phyloP scores from a whole-genome alignment of 1,140 invertebrate genomes.

The Drosophila suzukii region DNA sequence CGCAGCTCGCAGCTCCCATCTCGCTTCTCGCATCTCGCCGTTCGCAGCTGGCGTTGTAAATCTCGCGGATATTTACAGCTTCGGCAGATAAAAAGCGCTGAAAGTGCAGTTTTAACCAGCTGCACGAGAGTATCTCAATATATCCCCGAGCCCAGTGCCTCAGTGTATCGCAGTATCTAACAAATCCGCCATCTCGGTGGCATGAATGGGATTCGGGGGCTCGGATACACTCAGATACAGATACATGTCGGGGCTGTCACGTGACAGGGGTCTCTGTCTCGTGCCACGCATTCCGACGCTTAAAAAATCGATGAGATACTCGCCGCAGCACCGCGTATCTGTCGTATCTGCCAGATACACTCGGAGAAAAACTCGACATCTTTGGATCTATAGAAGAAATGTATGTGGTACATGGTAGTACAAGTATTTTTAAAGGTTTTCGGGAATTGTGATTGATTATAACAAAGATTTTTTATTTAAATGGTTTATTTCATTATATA shows the following conservation, averaged over 20 bases:
- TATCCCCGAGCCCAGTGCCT: background rate
- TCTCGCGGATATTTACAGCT: conserved; percentile 82
- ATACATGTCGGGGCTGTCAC: conserved; percentile 37
- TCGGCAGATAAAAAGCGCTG: conserved; percentile 66
- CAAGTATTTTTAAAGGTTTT: too few relatives aligned
- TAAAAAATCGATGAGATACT: conserved; percentile 55
- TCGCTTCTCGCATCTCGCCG: too few relatives aligned
- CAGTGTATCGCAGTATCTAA: conserved; percentile 16
- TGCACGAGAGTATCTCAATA: conserved; percentile 2
- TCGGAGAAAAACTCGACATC: too few relatives aligned
- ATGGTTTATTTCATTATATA: too few relatives aligned
- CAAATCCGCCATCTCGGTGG: conserved; percentile 49
- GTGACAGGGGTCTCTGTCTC: conserved; percentile 58
- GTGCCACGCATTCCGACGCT: conserved; percentile 57
- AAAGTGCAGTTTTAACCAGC: conserved; percentile 36
- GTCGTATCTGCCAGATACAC: conserved; percentile 13
- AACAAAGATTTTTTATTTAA: too few relatives aligned
- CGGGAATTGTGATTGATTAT: too few relatives aligned
- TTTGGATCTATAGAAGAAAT: too few relatives aligned
- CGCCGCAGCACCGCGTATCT: conserved; percentile 12
- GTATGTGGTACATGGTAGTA: too few relatives aligned
- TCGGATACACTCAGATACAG: conserved; percentile 15
- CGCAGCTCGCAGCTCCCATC: conserved; percentile 1
- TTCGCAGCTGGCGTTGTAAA: conserved; percentile 62
- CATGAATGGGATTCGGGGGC: conserved; percentile 35